phyloP scores from a whole-genome alignment of 2,797 vertebrate genomes.

The Pygocentrus nattereri region DNA sequence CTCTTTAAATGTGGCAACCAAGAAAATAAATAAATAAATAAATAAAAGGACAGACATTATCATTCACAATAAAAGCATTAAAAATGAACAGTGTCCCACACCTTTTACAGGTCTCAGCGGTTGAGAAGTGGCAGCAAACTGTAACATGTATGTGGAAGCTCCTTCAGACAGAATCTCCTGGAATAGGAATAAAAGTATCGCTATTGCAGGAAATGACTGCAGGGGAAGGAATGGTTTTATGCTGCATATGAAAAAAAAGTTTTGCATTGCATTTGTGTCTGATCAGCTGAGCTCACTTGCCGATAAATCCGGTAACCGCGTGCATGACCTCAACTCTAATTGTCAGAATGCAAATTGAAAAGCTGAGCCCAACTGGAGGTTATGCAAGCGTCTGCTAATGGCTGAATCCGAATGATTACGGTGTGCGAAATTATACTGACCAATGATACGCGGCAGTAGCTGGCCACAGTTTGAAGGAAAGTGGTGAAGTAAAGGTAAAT shows the following conservation, averaged over 20 bases:
- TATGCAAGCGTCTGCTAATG: neutral
- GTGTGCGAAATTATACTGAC: neutral
- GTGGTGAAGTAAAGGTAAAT: constrained; percentile 1
- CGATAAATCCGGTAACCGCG: neutral
- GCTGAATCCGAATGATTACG: neutral
- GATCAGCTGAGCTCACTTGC: neutral
- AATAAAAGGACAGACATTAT: neutral
- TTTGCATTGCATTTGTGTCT: neutral
- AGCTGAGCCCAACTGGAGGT: neutral
- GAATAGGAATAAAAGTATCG: neutral
- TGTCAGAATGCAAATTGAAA: neutral
- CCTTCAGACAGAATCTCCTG: neutral
- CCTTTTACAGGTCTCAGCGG: neutral
- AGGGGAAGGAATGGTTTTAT: neutral
- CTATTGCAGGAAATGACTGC: neutral
- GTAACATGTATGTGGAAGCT: neutral
- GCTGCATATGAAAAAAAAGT: neutral
- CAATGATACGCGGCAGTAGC: constrained; percentile 6
- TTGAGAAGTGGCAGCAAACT: neutral
- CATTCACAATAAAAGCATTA: neutral
- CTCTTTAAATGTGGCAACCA: no score
- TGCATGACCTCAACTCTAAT: neutral
- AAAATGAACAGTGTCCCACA: neutral
- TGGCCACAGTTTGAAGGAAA: neutral
- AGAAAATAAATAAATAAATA: no score